phyloP scores from a whole-genome alignment of 2,888 invertebrate genomes.

The Ormyrus pomaceus region DNA sequence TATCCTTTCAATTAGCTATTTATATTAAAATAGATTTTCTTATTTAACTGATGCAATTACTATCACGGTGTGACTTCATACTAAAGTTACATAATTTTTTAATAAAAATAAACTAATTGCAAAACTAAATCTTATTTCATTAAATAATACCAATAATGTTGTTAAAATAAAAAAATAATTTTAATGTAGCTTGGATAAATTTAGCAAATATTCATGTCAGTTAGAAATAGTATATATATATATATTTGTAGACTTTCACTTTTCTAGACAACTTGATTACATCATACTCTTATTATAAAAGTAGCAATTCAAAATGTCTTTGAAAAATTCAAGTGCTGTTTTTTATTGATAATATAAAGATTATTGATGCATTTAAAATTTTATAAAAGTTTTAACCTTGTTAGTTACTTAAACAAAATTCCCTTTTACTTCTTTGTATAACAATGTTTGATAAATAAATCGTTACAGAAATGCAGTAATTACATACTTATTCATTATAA shows the following conservation, averaged over 20 bases:
- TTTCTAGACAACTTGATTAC: no score
- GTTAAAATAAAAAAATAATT: background rate
- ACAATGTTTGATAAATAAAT: no score
- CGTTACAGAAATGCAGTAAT: no score
- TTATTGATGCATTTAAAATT: background rate
- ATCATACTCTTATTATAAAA: no score
- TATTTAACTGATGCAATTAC: slow-evolving; percentile 42
- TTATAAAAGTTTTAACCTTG: background rate
- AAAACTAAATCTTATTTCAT: background rate
- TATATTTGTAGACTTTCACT: no score
- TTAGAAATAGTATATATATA: no score
- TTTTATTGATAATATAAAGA: background rate
- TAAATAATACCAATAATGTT: background rate
- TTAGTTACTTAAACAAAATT: no score
- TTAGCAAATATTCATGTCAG: no score
- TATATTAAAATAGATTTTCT: slow-evolving; percentile 31
- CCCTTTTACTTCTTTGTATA: no score
- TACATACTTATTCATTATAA: background rate
- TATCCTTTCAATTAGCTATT: slow-evolving; percentile 40
- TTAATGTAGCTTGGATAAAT: background rate
- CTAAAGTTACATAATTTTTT: slow-evolving; percentile 29
- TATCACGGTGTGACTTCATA: slow-evolving; percentile 40
- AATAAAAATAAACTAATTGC: background rate
- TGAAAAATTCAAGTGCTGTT: background rate
- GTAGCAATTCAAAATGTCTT: no score